Evolutionary conservation across 1,140 invertebrate genomes (phyloP).

Genomic region (Drosophila murphyi): DNA sequence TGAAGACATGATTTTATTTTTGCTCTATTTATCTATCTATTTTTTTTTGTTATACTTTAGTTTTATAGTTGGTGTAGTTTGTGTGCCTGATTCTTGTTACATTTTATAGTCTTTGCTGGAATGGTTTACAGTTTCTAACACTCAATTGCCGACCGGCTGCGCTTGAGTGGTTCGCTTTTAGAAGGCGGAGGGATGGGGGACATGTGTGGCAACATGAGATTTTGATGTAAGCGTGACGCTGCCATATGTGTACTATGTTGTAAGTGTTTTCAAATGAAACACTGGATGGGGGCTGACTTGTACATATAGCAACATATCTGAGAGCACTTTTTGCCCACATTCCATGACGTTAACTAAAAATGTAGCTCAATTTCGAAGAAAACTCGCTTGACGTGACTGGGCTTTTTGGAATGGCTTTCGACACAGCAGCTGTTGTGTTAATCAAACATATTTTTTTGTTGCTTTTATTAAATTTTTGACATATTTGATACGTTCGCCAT

Average conservation of each 20-base stretch:
- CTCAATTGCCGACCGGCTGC: slow-evolving; percentile 39
- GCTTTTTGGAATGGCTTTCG: slow-evolving; percentile 4
- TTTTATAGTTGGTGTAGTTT: slow-evolving; percentile 22
- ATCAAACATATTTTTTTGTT: slow-evolving; percentile 6
- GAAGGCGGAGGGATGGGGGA: slow-evolving; percentile 17
- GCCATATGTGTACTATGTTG: slow-evolving; percentile 48
- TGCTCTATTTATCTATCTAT: background rate
- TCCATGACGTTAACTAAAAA: slow-evolving; percentile 20
- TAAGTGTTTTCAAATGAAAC: slow-evolving; percentile 31
- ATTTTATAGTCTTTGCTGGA: slow-evolving; percentile 15
- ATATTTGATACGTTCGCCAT: background rate
- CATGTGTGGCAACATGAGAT: slow-evolving; percentile 59
- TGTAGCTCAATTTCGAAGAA: slow-evolving; percentile 2
- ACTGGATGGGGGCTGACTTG: background rate
- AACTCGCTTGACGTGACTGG: slow-evolving; percentile 15
- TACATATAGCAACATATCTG: background rate
- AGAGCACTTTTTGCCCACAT: background rate
- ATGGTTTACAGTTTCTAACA: slow-evolving; percentile 48
- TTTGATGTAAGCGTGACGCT: slow-evolving; percentile 58
- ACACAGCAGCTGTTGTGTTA: slow-evolving; percentile 7
- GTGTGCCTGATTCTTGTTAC: slow-evolving; percentile 16
- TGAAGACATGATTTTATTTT: slow-evolving; percentile 26
- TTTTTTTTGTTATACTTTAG: slow-evolving; percentile 27
- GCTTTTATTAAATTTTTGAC: slow-evolving; percentile 5
- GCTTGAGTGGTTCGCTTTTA: slow-evolving; percentile 29